Base-by-base conservation (phyloP, 1,140 invertebrate species). In the Sycophila sp. region DNA sequence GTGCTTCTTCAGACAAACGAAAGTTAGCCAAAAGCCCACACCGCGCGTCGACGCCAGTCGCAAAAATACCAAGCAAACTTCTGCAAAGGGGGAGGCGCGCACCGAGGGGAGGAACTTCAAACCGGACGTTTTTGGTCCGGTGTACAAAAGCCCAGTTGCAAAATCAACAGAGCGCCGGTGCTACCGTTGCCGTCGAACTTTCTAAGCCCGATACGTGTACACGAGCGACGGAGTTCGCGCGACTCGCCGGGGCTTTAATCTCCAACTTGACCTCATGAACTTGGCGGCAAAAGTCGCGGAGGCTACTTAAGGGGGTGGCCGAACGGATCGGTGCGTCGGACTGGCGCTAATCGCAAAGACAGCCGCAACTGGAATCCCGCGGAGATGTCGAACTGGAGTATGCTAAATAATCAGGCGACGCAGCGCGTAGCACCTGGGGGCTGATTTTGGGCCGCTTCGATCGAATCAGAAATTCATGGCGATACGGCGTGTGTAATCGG, bases 261-360 rank as follows among this genome's bases (percentile, higher is more conserved):
- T 68, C n/a, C n/a, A 71, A 71, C 71, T 74, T 63, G 72, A 74
- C 58, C 68, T 66, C 53, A 53, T 51, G 66, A 70, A 59, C 60
- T 69, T 53, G 55, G 15, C n/a, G 3, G 13, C 30, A 30, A 53
- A 40, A 51, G 47, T 34, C 36, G 38, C 36, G 36, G 22, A 36
- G 19, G 47, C n/a, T 63, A 63, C 71, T 67, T 63, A 56, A 36
- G 49, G n/a, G 47, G 56, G 28, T 64, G 58, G 56, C 36, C 22
- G 24, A n/a, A 28, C 36, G 56, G 42, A 49, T 67, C 62, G 60
- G 38, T 28, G 55, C 47, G 34, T 42, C 15, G 59, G 45, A 17
- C 26, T 49, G 68, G 22, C 47, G 74, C 75, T 78, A 78, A 77
- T 78, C 74, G 70, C 49, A 73, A 78, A 78, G 72, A 76, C 62